Conservation (phyloP, 2,888 invertebrate genomes). For the Drosophila limbata region DNA sequence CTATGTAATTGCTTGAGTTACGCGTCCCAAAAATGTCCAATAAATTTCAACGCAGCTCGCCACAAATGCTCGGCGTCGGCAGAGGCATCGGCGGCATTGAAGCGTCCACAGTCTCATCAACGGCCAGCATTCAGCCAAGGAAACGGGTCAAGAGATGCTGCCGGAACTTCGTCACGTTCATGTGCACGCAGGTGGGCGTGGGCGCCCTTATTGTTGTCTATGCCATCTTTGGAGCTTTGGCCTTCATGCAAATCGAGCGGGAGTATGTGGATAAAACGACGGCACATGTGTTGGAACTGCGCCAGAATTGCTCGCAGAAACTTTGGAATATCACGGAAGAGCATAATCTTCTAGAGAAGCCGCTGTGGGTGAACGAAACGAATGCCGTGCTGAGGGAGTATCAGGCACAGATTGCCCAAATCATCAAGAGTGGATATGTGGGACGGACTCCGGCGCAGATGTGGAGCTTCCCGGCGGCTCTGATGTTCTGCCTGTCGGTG, state of each 20-base stretch:
- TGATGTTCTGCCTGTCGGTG: conserved; percentile 95
- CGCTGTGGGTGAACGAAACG: conserved; percentile 88
- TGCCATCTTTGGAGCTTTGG: conserved; percentile 93
- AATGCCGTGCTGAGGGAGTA: conserved; percentile 88
- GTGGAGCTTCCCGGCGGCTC: conserved; percentile 94
- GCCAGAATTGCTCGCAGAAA: conserved; percentile 87
- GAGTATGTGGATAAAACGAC: conserved; percentile 86
- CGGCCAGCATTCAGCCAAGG: conserved; percentile 89
- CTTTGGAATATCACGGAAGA: conserved; percentile 90
- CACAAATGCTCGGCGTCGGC: conserved; percentile 38
- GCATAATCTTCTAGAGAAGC: conserved; percentile 89
- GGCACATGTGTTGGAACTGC: conserved; percentile 86
- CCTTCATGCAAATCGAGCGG: conserved; percentile 92
- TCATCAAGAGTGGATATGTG: conserved; percentile 90
- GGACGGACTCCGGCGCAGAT: conserved; percentile 89
- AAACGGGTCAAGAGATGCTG: conserved; percentile 94
- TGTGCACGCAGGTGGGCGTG: conserved; percentile 97
- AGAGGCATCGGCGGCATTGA: conserved; percentile 19
- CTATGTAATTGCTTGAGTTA: conserved; percentile 47
- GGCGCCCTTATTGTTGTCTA: conserved; percentile 95
- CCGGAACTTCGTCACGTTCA: conserved; percentile 94
- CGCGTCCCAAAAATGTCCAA: conserved; percentile 53
- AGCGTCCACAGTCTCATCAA: conserved; percentile 87
- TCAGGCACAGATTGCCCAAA: conserved; percentile 89
- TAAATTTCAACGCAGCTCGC: conserved; percentile 72